Evolutionary conservation across 2,888 invertebrate species (phyloP).

Genomic region (Zygothrica quintamaculata): DNA sequence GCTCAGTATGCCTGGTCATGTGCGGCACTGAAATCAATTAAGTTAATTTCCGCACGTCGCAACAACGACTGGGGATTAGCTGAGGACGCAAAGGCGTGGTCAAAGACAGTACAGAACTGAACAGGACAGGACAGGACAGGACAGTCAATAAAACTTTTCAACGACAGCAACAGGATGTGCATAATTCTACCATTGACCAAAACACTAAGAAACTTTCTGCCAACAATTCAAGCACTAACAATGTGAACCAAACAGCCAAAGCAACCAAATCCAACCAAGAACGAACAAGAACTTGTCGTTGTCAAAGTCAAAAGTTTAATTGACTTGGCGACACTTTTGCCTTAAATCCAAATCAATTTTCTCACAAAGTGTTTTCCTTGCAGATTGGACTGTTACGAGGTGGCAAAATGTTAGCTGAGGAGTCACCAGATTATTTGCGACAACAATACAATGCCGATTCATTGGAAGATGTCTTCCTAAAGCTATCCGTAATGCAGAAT

Average conservation of each 20-base stretch:
- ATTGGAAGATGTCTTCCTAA: conserved; percentile 92
- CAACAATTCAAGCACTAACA: conserved; percentile 11
- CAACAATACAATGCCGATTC: conserved; percentile 90
- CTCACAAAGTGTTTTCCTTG: conserved; percentile 19
- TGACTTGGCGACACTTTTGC: conserved; percentile 67
- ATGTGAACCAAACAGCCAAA: conserved; percentile 7
- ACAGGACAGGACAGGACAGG: conserved; percentile 14
- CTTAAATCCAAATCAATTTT: conserved; percentile 58
- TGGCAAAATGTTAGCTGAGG: conserved; percentile 93
- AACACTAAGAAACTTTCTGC: conserved; percentile 47
- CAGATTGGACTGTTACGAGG: conserved; percentile 94
- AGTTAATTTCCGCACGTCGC: conserved; percentile 84
- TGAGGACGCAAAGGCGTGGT: conserved; percentile 19
- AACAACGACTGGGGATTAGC: conserved; percentile 48
- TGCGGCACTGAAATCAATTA: conserved; percentile 83
- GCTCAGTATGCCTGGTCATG: conserved; percentile 76
- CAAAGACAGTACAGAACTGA: conserved; percentile 36
- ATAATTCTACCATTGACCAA: conserved; percentile 57
- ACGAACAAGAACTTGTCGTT: conserved; percentile 19
- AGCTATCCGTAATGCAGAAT: conserved; percentile 92
- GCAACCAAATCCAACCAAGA: too few species aligned
- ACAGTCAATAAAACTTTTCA: conserved; percentile 77
- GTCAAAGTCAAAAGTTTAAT: conserved; percentile 74
- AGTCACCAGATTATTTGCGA: conserved; percentile 90
- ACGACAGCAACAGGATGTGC: conserved; percentile 69